These are phyloP conservation scores for Sceliomorpha sp. DNA, from an alignment of 2,888 invertebrate species.

Conservation along the genomic window DNA sequence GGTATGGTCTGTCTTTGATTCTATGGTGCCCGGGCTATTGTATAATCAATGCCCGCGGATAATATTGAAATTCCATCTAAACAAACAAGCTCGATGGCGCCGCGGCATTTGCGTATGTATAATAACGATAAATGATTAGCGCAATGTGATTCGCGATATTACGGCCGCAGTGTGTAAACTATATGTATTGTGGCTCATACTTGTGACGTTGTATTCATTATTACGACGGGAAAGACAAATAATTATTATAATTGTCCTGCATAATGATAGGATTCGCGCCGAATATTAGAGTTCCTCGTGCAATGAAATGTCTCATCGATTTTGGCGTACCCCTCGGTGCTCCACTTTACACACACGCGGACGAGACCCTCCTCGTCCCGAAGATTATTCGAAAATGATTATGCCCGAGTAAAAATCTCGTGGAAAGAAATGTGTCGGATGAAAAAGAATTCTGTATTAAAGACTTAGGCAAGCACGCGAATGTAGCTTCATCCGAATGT, in stretches of 20 bases:
- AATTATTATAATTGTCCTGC: constrained; percentile 79
- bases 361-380: constrained; percentile 8
- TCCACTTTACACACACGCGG: constrained; percentile 18
- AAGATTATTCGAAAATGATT: too few species aligned
- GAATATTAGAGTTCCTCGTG: constrained; percentile 63
- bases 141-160: constrained; percentile 67
- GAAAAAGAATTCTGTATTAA: too few species aligned
- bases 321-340: constrained; percentile 53
- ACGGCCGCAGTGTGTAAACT: constrained; percentile 60
- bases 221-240: constrained; percentile 78
- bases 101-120: constrained; percentile 58
- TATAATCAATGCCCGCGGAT: constrained; percentile 62
- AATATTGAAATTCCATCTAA: constrained; percentile 77
- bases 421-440: too few species aligned
- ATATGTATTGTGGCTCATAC: constrained; percentile 45
- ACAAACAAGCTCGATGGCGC: constrained; percentile 70
- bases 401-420: too few species aligned
- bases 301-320: constrained; percentile 59
- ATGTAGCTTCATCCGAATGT: too few species aligned
- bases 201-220: constrained; percentile 74
- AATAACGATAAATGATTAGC: constrained; percentile 65
- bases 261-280: constrained; percentile 73
- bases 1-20: too few species aligned
- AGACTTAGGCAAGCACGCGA: too few species aligned
- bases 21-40: constrained; percentile 47